Evolutionary conservation across 2,797 vertebrate genomes (phyloP).

Genomic region (Gallinago stenura): DNA sequence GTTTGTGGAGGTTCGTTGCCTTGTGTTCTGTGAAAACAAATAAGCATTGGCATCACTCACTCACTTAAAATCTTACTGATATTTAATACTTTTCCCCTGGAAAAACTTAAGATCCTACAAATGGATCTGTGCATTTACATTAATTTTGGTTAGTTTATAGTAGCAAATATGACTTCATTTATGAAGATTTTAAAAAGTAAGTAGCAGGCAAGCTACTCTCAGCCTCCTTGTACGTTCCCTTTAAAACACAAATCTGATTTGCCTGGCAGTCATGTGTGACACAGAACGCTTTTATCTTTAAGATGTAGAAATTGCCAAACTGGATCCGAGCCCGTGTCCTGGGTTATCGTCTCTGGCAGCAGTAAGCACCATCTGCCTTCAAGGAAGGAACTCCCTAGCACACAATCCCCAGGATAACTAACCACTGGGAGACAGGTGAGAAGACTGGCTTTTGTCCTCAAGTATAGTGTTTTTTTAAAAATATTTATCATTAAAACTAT

Average conservation of each 20-base stretch:
- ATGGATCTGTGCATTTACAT: not conserved
- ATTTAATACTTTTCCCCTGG: not conserved
- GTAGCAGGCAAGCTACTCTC: not conserved
- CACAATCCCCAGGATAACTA: not conserved
- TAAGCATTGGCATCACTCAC: not conserved
- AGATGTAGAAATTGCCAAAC: not conserved
- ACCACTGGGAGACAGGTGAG: not conserved
- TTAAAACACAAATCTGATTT: not conserved
- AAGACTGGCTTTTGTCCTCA: not conserved
- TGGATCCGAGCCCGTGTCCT: not conserved
- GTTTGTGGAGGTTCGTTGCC: constrained; percentile 80
- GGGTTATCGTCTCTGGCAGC: not conserved
- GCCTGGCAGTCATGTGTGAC: not conserved
- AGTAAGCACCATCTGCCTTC: not conserved
- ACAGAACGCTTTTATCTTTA: not conserved
- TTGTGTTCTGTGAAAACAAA: constrained; percentile 74
- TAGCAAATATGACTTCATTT: not conserved
- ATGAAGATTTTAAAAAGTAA: not conserved
- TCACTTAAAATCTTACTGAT: not conserved
- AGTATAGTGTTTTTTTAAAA: not conserved
- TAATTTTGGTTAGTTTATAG: not conserved
- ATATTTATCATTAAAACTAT: not conserved
- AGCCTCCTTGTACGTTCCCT: not conserved
- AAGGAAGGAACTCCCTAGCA: not conserved
- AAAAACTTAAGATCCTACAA: not conserved